These are phyloP conservation scores for Radopholus similis DNA, from an alignment of 1,140 invertebrate genomes.

Conservation along the genomic window DNA sequence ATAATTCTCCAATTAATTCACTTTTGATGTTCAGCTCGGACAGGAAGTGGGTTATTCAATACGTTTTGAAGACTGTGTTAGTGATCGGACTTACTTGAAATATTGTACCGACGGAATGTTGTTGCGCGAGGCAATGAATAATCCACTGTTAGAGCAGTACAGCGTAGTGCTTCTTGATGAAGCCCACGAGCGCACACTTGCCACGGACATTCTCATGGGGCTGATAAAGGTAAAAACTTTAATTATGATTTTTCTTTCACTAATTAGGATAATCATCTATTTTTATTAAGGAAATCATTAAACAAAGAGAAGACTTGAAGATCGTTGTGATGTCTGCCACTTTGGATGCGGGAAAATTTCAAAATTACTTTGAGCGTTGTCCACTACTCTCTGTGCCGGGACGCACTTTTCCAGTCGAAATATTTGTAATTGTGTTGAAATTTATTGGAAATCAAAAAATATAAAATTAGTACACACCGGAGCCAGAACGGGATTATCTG, in stretches of 20 bases:
- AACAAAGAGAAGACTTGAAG: conserved; percentile 85
- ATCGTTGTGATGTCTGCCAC: conserved; percentile 99
- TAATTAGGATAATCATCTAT: neutral
- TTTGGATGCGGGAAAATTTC: conserved; percentile 96
- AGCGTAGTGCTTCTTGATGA: conserved; percentile 91
- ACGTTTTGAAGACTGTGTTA: conserved; percentile 98
- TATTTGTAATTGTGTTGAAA: conserved; percentile 68
- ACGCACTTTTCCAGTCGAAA: conserved; percentile 90
- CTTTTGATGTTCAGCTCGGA: conserved; percentile 67
- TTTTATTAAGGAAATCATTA: conserved; percentile 86
- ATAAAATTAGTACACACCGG: conserved; percentile 76
- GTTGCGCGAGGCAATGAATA: conserved; percentile 95
- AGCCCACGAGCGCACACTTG: conserved; percentile 95
- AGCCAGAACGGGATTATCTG: conserved; percentile 94
- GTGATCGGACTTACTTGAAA: conserved; percentile 81
- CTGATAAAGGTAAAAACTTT: conserved; percentile 52
- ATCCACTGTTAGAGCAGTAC: conserved; percentile 92
- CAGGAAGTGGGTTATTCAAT: conserved; percentile 99
- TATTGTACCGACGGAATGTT: conserved; percentile 99
- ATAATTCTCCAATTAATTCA: neutral
- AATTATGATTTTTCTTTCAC: conserved; percentile 20
- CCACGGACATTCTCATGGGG: conserved; percentile 98
- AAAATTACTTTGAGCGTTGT: conserved; percentile 73
- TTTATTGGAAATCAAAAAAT: conserved; percentile 10
- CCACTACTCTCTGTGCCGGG: conserved; percentile 97